phyloP scores from a whole-genome alignment of 1,140 invertebrate genomes.

The Condylostylus longicornis region DNA sequence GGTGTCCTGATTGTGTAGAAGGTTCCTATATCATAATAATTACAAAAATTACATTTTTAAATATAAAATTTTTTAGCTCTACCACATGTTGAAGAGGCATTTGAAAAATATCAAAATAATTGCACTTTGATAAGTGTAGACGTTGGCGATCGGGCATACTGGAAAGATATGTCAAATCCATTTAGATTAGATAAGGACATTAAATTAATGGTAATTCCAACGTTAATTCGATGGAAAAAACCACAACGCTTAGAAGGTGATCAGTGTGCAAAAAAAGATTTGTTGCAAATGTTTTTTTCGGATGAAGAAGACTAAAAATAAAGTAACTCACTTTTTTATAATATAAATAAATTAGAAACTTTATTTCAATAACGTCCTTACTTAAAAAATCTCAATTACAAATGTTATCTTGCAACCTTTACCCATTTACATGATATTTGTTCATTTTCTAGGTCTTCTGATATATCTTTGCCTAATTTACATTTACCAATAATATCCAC shows the following conservation, averaged over 20 bases:
- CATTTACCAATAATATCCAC: no score
- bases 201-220: conserved; percentile 49
- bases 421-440: no score
- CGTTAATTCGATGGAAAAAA: conserved; percentile 47
- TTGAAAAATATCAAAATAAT: conserved; percentile 34
- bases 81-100: conserved; percentile 38
- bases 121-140: conserved; percentile 43
- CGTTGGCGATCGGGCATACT: conserved; percentile 40
- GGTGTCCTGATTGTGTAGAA: conserved; percentile 52
- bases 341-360: no score
- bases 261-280: conserved; percentile 42
- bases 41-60: neutral
- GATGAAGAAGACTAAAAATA: conserved; percentile 21
- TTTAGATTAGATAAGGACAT: conserved; percentile 46
- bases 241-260: conserved; percentile 51
- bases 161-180: conserved; percentile 44
- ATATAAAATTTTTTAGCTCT: conserved; percentile 18
- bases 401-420: no score
- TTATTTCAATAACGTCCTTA: no score
- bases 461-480: no score
- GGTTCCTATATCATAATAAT: conserved; percentile 3
- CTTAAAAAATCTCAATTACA: no score
- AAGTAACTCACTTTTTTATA: no score
- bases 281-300: conserved; percentile 48
- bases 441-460: no score